Percentiles rank a stretch among this genome's conserved stretches.
Conservation (phyloP, 2,888 invertebrate species). For the Galerucella nymphaeae region DNA sequence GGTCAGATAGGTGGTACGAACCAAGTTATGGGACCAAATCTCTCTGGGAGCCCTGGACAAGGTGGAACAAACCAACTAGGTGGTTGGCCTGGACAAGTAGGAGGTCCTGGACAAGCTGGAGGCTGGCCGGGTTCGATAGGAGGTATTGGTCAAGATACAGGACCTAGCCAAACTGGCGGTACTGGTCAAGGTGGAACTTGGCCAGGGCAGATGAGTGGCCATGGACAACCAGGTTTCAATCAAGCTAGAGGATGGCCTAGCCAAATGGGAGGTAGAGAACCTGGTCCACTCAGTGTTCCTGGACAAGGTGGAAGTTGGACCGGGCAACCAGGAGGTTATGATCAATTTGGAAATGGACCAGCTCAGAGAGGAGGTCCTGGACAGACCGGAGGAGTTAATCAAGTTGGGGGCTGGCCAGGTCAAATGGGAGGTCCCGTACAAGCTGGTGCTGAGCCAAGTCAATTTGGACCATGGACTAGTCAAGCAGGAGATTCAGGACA, state of each 20-base stretch:
- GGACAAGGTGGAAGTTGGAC: conserved; percentile 26
- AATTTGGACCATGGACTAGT: conserved; percentile 28
- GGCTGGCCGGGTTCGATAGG: neutral
- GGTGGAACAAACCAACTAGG: conserved; percentile 37
- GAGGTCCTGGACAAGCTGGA: conserved; percentile 28
- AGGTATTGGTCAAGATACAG: conserved; percentile 27
- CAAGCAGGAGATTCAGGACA: conserved; percentile 28
- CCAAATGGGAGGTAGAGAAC: conserved; percentile 17
- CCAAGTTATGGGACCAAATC: conserved; percentile 29
- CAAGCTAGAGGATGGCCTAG: conserved; percentile 15
- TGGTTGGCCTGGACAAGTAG: conserved; percentile 25
- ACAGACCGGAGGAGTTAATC: conserved; percentile 17
- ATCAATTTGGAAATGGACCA: conserved; percentile 30
- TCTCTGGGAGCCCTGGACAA: conserved; percentile 36
- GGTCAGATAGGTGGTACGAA: conserved; percentile 41
- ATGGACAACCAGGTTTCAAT: conserved; percentile 6
- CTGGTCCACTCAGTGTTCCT: neutral
- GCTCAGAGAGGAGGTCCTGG: conserved; percentile 25
- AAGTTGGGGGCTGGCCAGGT: conserved; percentile 21
- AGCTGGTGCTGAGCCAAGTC: conserved; percentile 31
- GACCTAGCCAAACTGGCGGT: conserved; percentile 34
- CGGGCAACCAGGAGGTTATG: conserved; percentile 28
- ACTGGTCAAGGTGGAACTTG: conserved; percentile 2
- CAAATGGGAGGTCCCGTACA: conserved; percentile 26
- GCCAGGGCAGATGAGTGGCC: conserved; percentile 17